phyloP scores from a whole-genome alignment of 2,113 vertebrate genomes.

The Microtus ochrogaster region DNA sequence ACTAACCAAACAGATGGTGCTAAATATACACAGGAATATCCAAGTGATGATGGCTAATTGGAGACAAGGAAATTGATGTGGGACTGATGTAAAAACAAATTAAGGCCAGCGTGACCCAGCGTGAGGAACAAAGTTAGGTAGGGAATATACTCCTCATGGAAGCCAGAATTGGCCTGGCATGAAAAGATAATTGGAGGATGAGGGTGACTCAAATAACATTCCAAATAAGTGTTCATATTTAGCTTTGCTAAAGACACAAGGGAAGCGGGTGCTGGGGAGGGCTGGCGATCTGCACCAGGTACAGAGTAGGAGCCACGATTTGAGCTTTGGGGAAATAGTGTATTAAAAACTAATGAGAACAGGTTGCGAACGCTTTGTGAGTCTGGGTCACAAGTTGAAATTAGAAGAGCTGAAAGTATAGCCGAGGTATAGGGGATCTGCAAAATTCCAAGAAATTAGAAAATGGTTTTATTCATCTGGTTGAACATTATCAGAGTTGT shows the following conservation, averaged over 20 bases:
- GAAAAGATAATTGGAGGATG: background rate
- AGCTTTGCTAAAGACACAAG: background rate
- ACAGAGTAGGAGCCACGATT: background rate
- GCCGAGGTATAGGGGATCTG: background rate
- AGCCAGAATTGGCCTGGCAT: background rate
- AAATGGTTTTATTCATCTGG: background rate
- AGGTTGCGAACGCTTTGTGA: background rate
- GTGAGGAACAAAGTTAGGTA: background rate
- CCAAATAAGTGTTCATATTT: background rate
- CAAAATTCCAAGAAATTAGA: background rate
- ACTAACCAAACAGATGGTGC: background rate
- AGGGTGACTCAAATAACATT: background rate
- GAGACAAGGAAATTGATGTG: constrained; percentile 13
- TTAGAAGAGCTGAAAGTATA: background rate
- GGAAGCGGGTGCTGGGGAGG: background rate
- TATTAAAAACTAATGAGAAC: background rate
- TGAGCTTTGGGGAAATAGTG: background rate
- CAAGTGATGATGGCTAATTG: background rate
- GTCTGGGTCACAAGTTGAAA: background rate
- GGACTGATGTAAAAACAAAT: constrained; percentile 24
- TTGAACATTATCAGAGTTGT: background rate
- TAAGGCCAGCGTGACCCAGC: background rate
- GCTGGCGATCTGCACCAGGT: background rate
- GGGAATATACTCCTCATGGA: background rate
- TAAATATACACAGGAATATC: background rate